Base-by-base conservation (phyloP, 2,113 vertebrate species). In the Calidris pugnax region DNA sequence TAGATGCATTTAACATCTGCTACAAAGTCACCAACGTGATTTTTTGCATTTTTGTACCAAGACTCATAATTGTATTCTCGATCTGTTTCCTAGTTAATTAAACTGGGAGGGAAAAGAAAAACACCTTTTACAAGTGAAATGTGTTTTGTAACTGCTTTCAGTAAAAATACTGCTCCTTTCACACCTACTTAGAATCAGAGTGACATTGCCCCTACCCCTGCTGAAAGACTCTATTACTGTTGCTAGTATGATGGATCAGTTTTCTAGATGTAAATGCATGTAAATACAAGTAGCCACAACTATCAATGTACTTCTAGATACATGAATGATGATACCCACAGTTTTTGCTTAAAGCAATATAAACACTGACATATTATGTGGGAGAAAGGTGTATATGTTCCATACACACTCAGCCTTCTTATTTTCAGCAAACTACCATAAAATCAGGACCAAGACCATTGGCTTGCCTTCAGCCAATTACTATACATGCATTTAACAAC, bases 1-100 rank as follows among this genome's bases (percentile, higher is more conserved):
- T 45, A 92, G 60, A 82, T 76, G 33, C 66, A 76, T 93, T 92
- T 75, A 94, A 93, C 80, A 93, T 92, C 95, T 97, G 92, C 84
- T 86, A 73, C 90, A 92, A 96, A 92, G 92, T 62, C 77, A 92
- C 88, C 62, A 87, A 75, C 14, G 8, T 60, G 48, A 56, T n/a
- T 90, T 95, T 93, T 90, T 83, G 4, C 78, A 95, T 83, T 69
- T 91, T 91, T 85, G 57, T 77, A 95, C 80, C n/a, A 92, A 72
- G 76, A 68, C 69, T 64, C 19, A 41, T 45, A 82, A 86, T 72
- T 85, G 33, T 80, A 77, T 87, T 92, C 37, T 86, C 1, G 2
- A 74, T 72, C 68, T 57, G 39, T 75, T 95, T 95, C 79, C 80
- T 68, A 90, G 73, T 93, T 87, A 95, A 81, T 92, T 97, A 72